These are phyloP conservation scores for Porites australiensis DNA, from an alignment of 64 coral and sea anemone species.

Conservation along the genomic window DNA sequence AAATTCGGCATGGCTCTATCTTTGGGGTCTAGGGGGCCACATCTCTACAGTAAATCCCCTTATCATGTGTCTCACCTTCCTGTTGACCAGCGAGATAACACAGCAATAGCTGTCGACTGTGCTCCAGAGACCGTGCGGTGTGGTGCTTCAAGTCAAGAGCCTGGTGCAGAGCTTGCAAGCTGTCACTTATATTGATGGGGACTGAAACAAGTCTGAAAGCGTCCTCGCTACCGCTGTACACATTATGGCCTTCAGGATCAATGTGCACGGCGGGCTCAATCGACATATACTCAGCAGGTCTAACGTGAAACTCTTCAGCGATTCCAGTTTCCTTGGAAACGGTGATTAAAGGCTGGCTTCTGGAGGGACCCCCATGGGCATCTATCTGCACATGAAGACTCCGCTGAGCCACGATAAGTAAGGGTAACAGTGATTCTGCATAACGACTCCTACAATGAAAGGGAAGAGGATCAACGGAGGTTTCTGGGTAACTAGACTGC, in stretches of 20 bases:
- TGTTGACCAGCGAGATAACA: conserved; percentile 93
- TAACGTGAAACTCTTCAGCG: conserved; percentile 74
- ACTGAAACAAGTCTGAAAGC: conserved; percentile 89
- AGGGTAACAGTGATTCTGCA: conserved; percentile 87
- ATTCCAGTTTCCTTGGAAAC: conserved; percentile 82
- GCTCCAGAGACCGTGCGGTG: conserved; percentile 85
- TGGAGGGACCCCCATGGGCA: conserved; percentile 68
- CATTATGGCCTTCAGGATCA: conserved; percentile 96
- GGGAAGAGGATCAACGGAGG: not conserved
- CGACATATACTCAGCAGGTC: conserved; percentile 63
- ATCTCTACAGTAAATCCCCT: too few relatives aligned
- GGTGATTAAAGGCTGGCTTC: conserved; percentile 76
- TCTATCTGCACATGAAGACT: conserved; percentile 77
- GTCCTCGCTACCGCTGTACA: conserved; percentile 91
- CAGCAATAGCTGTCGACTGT: conserved; percentile 92
- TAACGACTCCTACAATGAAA: conserved; percentile 77
- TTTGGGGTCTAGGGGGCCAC: too few relatives aligned
- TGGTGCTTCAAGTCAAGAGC: conserved; percentile 89
- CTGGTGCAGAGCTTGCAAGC: conserved; percentile 71
- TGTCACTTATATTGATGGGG: conserved; percentile 86
- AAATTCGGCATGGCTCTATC: too few relatives aligned
- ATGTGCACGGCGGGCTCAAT: conserved; percentile 99
- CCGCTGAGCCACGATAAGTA: conserved; percentile 84
- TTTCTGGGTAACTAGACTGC: too few relatives aligned
- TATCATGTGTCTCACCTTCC: conserved; percentile 24